phyloP scores from a whole-genome alignment of 2,888 invertebrate species.

The Nephrotoma guestfalica region DNA sequence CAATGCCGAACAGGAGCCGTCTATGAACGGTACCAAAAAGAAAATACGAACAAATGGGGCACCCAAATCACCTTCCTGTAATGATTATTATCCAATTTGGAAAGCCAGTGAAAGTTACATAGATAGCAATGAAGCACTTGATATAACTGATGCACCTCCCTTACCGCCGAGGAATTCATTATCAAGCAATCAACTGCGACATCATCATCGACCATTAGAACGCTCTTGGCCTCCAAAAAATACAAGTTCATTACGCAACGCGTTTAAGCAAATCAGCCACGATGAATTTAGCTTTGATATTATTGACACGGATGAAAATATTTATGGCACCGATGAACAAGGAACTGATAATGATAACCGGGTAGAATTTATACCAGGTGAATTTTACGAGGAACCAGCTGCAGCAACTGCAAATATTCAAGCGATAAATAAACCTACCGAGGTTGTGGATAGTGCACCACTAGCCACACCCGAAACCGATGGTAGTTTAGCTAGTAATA shows the following conservation, averaged over 20 bases:
- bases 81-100: conserved; percentile 26
- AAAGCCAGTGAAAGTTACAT: conserved; percentile 30
- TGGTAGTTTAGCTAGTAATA: conserved; percentile 37
- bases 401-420: conserved; percentile 25
- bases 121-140: conserved; percentile 10
- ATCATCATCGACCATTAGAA: conserved; percentile 57
- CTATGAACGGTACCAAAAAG: conserved; percentile 45
- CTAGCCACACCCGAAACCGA: conserved; percentile 47
- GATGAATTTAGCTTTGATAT: conserved; percentile 74
- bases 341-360: conserved; percentile 2
- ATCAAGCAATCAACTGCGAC: not conserved
- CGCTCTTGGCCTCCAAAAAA: conserved; percentile 57
- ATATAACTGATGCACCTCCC: conserved; percentile 40
- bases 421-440: conserved; percentile 18
- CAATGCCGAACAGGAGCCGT: conserved; percentile 10
- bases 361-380: conserved; percentile 35
- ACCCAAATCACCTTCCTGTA: conserved; percentile 34
- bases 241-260: conserved; percentile 43
- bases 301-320: conserved; percentile 65
- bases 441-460: conserved; percentile 30
- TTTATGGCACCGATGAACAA: conserved; percentile 20
- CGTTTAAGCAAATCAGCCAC: conserved; percentile 46
- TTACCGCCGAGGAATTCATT: conserved; percentile 44
- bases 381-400: conserved; percentile 34
- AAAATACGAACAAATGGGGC: conserved; percentile 42